phyloP scores from a whole-genome alignment of 2,797 vertebrate species.

The Tympanoctomys barrerae region DNA sequence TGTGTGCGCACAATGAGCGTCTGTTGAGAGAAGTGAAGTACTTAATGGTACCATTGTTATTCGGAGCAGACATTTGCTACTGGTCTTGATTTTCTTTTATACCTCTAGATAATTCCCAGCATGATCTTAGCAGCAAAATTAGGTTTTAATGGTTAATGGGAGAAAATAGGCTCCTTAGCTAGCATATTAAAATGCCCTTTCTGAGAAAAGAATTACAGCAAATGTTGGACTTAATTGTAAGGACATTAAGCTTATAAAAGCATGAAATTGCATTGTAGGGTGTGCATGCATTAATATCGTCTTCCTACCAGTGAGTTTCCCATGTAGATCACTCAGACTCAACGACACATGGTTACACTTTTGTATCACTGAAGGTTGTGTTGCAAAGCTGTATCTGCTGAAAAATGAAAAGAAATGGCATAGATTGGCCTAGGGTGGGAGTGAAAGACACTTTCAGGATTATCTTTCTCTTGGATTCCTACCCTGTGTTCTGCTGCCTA shows the following conservation, averaged over 20 bases:
- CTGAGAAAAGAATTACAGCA: conserved; percentile 65
- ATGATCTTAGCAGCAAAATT: conserved; percentile 63
- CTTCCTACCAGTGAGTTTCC: background rate
- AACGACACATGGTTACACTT: background rate
- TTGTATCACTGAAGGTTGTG: background rate
- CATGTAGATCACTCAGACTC: background rate
- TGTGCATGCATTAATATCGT: background rate
- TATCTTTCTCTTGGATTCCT: background rate
- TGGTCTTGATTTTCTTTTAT: conserved; percentile 34
- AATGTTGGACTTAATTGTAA: conserved; percentile 63
- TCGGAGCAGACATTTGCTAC: background rate
- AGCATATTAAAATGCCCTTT: conserved; percentile 49
- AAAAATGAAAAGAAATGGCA: background rate
- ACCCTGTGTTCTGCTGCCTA: background rate
- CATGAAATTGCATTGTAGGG: conserved; percentile 59
- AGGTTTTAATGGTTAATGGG: conserved; percentile 40
- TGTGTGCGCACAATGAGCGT: background rate
- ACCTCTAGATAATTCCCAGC: conserved; percentile 18
- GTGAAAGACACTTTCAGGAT: background rate
- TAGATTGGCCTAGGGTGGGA: background rate
- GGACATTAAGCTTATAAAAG: conserved; percentile 72
- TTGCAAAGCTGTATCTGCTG: background rate
- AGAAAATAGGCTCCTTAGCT: conserved; percentile 41
- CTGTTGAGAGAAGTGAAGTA: background rate
- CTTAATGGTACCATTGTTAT: background rate